Base-by-base conservation (phyloP, 2,797 vertebrate genomes). In the Melanotaenia boesemani region DNA sequence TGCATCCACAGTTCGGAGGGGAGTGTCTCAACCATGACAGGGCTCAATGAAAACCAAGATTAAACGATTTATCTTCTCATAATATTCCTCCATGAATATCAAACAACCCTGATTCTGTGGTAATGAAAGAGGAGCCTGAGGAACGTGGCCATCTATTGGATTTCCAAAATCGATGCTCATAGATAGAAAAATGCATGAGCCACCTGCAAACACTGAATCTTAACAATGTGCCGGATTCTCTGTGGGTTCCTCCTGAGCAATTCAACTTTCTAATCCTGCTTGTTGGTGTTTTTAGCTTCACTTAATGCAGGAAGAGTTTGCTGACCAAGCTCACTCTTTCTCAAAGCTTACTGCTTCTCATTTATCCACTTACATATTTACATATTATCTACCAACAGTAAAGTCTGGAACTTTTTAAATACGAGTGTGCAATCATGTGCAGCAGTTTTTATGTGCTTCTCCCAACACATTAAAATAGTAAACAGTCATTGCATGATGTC, bases 41-140 rank as follows among this genome's bases (percentile, higher is more conserved):
- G 72, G 85, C 90, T 92, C 91, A 89, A 92, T 93, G 86, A 86
- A 87, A 89, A 72, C 79, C 74, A 32, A 93, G 90, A 94, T 93
- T 84, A 93, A 90, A 90, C 70, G 68, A 93, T 94, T 93, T 88
- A 92, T 94, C 92, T 92, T 92, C 87, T 79, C 75, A 76, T 91
- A 88, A 92, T 92, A 87, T 89, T 92, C 86, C 79, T 68, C 85
- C 72, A 71, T 91, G 92, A 89, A 89, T 90, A 89, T 92, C 86
- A 90, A 93, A 83, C 87, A 52, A 81, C 87, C 80, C 76, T 84
- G 86, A 83, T 83, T 67, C 78, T 2, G 62, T 72, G 71, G 81
- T 91, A 92, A 93, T 90, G 91, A 91, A 80, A 90, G 90, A 80
- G 59, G 78, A 85, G 87, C 80, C 69, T 10, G 50, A 84, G 80